A percentile compares a stretch with the other conserved stretches of the same genome.
These are phyloP conservation scores for Decapterus maruadsi DNA, from an alignment of 2,797 vertebrate species.

Conservation along the genomic window DNA sequence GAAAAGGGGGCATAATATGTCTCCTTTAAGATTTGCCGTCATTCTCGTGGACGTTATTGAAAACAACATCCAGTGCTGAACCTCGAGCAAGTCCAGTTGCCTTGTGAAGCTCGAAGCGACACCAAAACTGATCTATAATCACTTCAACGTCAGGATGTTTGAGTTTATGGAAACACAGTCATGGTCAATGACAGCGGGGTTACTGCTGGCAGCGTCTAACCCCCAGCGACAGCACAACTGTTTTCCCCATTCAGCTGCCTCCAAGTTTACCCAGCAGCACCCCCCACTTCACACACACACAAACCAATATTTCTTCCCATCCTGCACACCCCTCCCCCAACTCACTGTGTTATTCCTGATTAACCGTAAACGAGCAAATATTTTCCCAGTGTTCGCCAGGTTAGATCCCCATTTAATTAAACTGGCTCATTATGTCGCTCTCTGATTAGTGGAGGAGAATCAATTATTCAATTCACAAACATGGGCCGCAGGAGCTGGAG, in stretches of 20 bases:
- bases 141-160: background rate
- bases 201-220: background rate
- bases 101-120: background rate
- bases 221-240: background rate
- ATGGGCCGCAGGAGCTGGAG: conserved; percentile 94
- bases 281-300: conserved; percentile 19
- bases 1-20: no score
- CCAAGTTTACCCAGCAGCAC: conserved; percentile 21
- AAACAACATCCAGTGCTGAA: no score
- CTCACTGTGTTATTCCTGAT: conserved; percentile 88
- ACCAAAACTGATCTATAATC: background rate
- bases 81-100: no score
- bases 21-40: no score
- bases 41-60: no score
- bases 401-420: conserved; percentile 99
- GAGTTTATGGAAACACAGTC: conserved; percentile 1
- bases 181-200: conserved; percentile 13
- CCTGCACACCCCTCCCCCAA: conserved; percentile 37
- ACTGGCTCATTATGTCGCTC: conserved; percentile 99
- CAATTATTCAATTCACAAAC: conserved; percentile 98
- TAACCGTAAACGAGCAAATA: conserved; percentile 99
- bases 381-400: conserved; percentile 99
- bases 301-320: conserved; percentile 50
- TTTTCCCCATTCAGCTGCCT: background rate
- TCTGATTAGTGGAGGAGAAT: conserved; percentile 99